phyloP scores from a whole-genome alignment of 2,888 invertebrate species.

The Hofmannophila pseudospretella region DNA sequence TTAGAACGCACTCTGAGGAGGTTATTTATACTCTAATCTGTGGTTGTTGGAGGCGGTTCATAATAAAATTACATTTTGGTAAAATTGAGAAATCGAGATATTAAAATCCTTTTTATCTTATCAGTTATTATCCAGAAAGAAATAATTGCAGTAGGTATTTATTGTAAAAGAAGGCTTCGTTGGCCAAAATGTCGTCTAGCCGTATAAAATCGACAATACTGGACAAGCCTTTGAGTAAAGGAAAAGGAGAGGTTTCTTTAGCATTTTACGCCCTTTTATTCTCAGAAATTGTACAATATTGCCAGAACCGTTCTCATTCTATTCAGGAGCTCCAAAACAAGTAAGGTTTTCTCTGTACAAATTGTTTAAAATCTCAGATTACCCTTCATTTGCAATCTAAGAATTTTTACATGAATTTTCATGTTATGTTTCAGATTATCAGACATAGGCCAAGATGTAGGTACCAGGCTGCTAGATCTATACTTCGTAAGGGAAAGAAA shows the following conservation, averaged over 20 bases:
- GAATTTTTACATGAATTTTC: neutral
- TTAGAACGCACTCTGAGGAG: too few relatives aligned
- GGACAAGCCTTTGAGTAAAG: slow-evolving; percentile 94
- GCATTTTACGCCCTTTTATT: slow-evolving; percentile 97
- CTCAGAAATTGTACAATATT: slow-evolving; percentile 98
- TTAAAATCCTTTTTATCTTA: too few relatives aligned
- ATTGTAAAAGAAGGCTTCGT: too few relatives aligned
- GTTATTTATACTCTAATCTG: too few relatives aligned
- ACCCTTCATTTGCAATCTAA: neutral
- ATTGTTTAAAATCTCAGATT: too few relatives aligned
- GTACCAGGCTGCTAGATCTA: slow-evolving; percentile 93
- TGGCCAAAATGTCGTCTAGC: slow-evolving; percentile 61
- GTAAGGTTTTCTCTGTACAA: slow-evolving; percentile 62
- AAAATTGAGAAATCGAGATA: too few relatives aligned
- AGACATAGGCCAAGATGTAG: slow-evolving; percentile 97
- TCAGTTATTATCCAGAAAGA: too few relatives aligned
- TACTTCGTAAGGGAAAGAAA: slow-evolving; percentile 96
- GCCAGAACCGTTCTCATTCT: slow-evolving; percentile 96
- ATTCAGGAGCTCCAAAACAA: slow-evolving; percentile 96
- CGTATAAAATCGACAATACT: slow-evolving; percentile 88
- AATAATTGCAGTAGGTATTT: too few relatives aligned
- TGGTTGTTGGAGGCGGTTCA: too few relatives aligned
- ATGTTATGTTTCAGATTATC: slow-evolving; percentile 88
- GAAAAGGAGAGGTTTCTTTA: slow-evolving; percentile 94
- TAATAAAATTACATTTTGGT: too few relatives aligned